Evolutionary conservation across 2,113 vertebrate species (phyloP).

Genomic region (Podocnemis expansa): DNA sequence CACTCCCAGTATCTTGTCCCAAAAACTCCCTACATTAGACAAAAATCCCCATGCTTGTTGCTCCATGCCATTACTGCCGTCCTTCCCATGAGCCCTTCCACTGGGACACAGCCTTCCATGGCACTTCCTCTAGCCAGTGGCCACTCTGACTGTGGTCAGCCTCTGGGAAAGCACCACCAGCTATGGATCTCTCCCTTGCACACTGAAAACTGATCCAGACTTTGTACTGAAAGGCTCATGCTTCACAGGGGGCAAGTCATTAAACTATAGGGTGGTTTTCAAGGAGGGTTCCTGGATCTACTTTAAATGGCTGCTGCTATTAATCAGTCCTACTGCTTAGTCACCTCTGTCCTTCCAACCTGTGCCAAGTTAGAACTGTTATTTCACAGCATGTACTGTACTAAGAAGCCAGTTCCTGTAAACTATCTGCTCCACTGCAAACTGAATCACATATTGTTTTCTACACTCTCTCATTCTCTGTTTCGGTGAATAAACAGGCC

Average conservation of each 20-base stretch:
- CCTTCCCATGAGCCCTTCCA: neutral
- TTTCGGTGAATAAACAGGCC: slow-evolving; percentile 20
- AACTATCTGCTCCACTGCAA: slow-evolving; percentile 48
- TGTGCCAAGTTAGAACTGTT: slow-evolving; percentile 62
- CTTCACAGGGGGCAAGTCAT: neutral
- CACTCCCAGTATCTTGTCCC: neutral
- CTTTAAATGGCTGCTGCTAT: slow-evolving; percentile 50
- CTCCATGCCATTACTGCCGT: neutral
- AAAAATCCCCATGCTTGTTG: slow-evolving; percentile 38
- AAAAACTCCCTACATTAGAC: slow-evolving; percentile 29
- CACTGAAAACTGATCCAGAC: neutral
- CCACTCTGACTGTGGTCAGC: rapidly evolving
- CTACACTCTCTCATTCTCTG: slow-evolving; percentile 7
- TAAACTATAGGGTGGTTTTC: slow-evolving; percentile 31
- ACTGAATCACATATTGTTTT: slow-evolving; percentile 40
- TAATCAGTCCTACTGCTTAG: slow-evolving; percentile 66
- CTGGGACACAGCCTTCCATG: neutral
- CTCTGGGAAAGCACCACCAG: neutral
- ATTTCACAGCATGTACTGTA: slow-evolving; percentile 73
- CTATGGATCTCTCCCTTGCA: neutral
- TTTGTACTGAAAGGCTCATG: slow-evolving; percentile 18
- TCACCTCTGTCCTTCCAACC: slow-evolving; percentile 65
- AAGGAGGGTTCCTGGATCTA: slow-evolving; percentile 60
- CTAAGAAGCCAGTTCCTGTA: slow-evolving; percentile 54
- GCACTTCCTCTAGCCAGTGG: neutral